phyloP scores from a whole-genome alignment of 2,797 vertebrate species.

The Scyliorhinus canicula region DNA sequence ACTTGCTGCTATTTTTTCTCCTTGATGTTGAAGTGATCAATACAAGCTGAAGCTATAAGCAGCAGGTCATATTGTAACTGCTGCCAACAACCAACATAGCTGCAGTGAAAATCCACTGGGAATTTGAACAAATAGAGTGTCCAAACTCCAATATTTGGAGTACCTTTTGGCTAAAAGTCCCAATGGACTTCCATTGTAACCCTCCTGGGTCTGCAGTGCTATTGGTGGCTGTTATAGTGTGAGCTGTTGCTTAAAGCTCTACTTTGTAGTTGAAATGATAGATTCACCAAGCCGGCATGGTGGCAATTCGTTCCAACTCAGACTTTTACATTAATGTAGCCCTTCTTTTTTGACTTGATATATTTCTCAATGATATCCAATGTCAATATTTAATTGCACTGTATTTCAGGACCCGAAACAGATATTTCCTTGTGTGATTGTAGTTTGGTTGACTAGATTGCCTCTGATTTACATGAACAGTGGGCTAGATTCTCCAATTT shows the following conservation, averaged over 20 bases:
- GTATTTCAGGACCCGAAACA: background rate
- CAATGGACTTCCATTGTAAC: background rate
- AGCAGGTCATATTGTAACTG: too few relatives aligned
- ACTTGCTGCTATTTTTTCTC: background rate
- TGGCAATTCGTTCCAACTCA: background rate
- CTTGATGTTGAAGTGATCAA: background rate
- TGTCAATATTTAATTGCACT: background rate
- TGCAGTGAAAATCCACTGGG: background rate
- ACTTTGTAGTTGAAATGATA: background rate
- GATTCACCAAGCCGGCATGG: background rate
- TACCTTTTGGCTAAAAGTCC: background rate
- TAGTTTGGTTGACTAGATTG: background rate
- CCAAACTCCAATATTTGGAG: background rate
- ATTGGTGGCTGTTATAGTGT: background rate
- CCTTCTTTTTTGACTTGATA: background rate
- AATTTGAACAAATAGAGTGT: background rate
- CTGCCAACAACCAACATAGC: background rate
- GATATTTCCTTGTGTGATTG: background rate
- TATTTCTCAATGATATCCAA: background rate
- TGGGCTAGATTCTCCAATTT: too few relatives aligned
- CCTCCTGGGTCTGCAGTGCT: background rate
- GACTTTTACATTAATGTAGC: background rate
- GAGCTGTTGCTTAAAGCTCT: background rate
- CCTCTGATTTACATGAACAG: background rate
- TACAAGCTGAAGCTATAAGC: background rate